Evolutionary conservation across 2,797 vertebrate genomes (phyloP).

Genomic region (Melanotaenia maccullochi): DNA sequence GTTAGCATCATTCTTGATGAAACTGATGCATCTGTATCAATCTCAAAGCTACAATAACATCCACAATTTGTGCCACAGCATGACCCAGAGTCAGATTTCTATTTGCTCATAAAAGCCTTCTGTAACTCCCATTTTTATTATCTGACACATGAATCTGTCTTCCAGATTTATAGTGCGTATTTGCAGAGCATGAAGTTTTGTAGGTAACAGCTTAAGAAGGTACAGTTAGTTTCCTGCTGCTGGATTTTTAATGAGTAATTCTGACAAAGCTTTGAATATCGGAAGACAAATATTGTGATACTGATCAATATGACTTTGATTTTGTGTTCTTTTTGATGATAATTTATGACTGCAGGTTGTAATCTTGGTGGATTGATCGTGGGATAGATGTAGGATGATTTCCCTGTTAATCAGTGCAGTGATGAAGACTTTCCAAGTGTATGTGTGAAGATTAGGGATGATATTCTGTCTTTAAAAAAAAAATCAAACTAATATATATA

Average conservation of each 20-base stretch:
- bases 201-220: slow-evolving; percentile 43
- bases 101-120: slow-evolving; percentile 11
- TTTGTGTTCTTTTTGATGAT: slow-evolving; percentile 48
- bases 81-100: slow-evolving; percentile 35
- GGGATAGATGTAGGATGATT: slow-evolving; percentile 34
- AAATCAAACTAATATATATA: not conserved
- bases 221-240: slow-evolving; percentile 42
- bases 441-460: slow-evolving; percentile 24
- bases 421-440: slow-evolving; percentile 29
- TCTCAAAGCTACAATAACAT: slow-evolving; percentile 31
- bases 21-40: slow-evolving; percentile 22
- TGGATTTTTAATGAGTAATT: slow-evolving; percentile 42
- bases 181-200: slow-evolving; percentile 61
- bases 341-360: slow-evolving; percentile 52
- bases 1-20: slow-evolving; percentile 42
- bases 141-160: slow-evolving; percentile 54
- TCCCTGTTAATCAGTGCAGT: slow-evolving; percentile 21
- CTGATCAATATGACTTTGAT: slow-evolving; percentile 48
- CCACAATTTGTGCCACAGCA: slow-evolving; percentile 19
- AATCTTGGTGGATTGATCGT: slow-evolving; percentile 35
- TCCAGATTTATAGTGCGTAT: slow-evolving; percentile 68
- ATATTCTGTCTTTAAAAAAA: slow-evolving; percentile 1
- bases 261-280: slow-evolving; percentile 35
- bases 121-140: slow-evolving; percentile 35
- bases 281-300: slow-evolving; percentile 49